Percentiles rank a stretch among this genome's conserved stretches.
Evolutionary conservation across 2,797 vertebrate genomes (phyloP).

Genomic region (Anolis apletophallus): DNA sequence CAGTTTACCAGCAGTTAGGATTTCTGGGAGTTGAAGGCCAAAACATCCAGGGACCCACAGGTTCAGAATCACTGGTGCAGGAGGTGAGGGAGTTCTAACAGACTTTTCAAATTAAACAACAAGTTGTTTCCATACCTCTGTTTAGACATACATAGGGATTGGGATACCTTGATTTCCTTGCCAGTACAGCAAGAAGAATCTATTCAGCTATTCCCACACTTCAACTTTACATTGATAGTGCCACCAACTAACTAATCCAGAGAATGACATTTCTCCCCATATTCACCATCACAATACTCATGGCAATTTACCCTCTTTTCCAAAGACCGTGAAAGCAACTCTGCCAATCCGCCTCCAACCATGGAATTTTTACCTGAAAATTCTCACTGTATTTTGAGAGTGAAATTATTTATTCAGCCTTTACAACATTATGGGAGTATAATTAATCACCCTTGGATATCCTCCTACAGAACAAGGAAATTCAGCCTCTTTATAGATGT

Average conservation of each 20-base stretch:
- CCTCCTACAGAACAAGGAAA: slow-evolving; percentile 31
- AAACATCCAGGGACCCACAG: no score
- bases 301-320: background rate
- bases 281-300: slow-evolving; percentile 16
- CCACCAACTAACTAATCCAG: background rate
- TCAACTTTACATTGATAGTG: background rate
- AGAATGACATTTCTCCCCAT: background rate
- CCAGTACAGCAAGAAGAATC: background rate
- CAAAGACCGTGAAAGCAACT: slow-evolving; percentile 12
- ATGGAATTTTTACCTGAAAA: slow-evolving; percentile 13
- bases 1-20: no score
- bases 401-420: slow-evolving; percentile 5
- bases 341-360: background rate
- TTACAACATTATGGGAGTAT: background rate
- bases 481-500: slow-evolving; percentile 29
- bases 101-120: background rate
- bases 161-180: no score
- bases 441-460: slow-evolving; percentile 47
- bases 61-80: no score
- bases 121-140: no score
- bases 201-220: no score
- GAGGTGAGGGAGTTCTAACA: background rate
- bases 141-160: no score
- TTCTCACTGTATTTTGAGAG: slow-evolving; percentile 24
- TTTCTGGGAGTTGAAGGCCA: no score